Conservation (phyloP, 2,888 invertebrate genomes). For the Tanytarsus gracilentus region DNA sequence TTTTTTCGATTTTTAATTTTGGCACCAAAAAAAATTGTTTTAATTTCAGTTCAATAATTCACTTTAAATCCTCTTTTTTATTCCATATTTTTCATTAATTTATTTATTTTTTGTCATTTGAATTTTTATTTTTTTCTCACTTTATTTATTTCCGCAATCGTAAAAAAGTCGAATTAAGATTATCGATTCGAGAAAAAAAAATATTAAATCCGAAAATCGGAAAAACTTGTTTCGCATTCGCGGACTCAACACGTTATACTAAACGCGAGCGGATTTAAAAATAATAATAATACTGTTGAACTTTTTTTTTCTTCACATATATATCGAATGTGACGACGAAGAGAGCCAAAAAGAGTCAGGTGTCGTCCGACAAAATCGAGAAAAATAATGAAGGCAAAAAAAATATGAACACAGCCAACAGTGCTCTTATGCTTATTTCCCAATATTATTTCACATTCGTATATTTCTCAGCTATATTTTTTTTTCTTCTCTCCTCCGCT, state of each 20-base stretch:
- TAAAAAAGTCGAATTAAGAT: too few relatives aligned
- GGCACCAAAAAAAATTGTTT: too few relatives aligned
- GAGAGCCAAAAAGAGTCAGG: constrained; percentile 29
- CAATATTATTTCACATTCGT: constrained; percentile 29
- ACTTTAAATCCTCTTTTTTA: too few relatives aligned
- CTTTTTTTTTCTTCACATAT: constrained; percentile 16
- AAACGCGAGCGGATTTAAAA: constrained; percentile 26
- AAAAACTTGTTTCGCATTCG: constrained; percentile 28
- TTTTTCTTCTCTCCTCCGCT: not conserved
- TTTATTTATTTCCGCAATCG: too few relatives aligned
- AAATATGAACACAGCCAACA: constrained; percentile 18
- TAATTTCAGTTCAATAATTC: too few relatives aligned
- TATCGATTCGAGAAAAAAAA: constrained; percentile 3
- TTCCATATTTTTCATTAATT: too few relatives aligned
- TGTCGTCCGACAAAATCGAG: constrained; percentile 29
- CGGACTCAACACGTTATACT: constrained; percentile 29
- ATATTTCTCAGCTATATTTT: constrained; percentile 1
- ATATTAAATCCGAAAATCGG: constrained; percentile 3
- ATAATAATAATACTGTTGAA: constrained; percentile 29
- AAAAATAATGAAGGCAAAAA: constrained; percentile 23
- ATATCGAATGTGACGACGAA: constrained; percentile 19
- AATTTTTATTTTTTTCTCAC: too few relatives aligned
- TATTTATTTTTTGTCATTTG: too few relatives aligned
- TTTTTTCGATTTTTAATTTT: constrained; percentile 14
- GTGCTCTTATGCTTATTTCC: constrained; percentile 29